phyloP scores from a whole-genome alignment of 1,140 invertebrate genomes.

The Eulimnadia texana region DNA sequence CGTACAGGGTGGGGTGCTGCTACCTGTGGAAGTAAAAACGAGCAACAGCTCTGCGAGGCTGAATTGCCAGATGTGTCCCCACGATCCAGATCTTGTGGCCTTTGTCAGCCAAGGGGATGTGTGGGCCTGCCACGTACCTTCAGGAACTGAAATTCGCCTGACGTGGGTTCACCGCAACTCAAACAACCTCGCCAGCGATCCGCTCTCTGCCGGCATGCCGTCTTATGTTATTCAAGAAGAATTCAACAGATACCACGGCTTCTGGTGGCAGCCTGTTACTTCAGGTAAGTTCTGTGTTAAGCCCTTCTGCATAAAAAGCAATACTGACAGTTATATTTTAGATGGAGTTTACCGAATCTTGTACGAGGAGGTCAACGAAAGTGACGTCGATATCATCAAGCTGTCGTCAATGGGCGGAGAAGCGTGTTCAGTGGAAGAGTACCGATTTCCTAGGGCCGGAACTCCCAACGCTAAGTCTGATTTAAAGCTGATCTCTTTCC shows the following conservation, averaged over 20 bases:
- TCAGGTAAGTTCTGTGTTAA: constrained; percentile 32
- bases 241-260: constrained; percentile 87
- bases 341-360: constrained; percentile 72
- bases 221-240: constrained; percentile 98
- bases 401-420: constrained; percentile 65
- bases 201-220: constrained; percentile 75
- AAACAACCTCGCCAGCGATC: constrained; percentile 56
- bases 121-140: constrained; percentile 65
- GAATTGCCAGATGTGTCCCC: constrained; percentile 82
- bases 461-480: constrained; percentile 76
- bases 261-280: constrained; percentile 87
- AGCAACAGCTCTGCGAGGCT: constrained; percentile 45
- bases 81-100: constrained; percentile 68
- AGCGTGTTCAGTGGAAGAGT: constrained; percentile 69
- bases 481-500: constrained; percentile 76
- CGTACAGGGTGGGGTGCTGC: background rate
- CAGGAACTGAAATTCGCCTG: constrained; percentile 46
- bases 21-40: constrained; percentile 7
- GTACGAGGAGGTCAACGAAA: constrained; percentile 93
- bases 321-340: constrained; percentile 25
- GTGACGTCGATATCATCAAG: constrained; percentile 77
- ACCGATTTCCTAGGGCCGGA: constrained; percentile 76
- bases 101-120: constrained; percentile 83
- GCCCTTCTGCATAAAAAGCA: too few species aligned
- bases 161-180: constrained; percentile 62